Percentiles rank a stretch among this genome's conserved stretches.
Conservation (phyloP, 2,888 invertebrate genomes). For the Amaurobius ferox region DNA sequence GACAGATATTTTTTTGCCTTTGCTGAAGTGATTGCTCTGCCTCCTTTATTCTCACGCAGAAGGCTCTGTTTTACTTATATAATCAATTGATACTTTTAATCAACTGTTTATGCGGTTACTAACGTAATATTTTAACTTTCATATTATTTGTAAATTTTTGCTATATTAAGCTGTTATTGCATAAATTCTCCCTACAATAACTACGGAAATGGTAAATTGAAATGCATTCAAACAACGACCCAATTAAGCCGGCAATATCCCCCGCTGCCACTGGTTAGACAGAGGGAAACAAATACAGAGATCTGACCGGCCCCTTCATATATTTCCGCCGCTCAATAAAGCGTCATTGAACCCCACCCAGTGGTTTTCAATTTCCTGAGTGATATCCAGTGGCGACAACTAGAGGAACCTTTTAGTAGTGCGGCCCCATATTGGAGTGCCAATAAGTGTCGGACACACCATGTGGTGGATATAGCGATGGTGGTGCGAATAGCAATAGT, state of each 20-base stretch:
- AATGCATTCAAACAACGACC: not conserved
- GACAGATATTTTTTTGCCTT: no score
- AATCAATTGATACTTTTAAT: no score
- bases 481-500: no score
- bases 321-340: not conserved
- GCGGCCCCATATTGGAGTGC: not conserved
- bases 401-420: not conserved
- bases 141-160: no score
- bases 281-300: not conserved
- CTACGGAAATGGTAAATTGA: no score
- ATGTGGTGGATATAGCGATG: not conserved
- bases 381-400: not conserved
- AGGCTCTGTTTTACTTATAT: no score
- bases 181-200: no score
- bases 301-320: not conserved
- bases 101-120: no score
- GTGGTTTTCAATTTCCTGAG: constrained; percentile 5
- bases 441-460: not conserved
- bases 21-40: no score
- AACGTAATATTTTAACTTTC: no score
- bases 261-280: not conserved
- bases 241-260: not conserved
- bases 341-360: not conserved
- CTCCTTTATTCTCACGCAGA: no score
- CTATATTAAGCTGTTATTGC: no score